These are phyloP conservation scores for Chauna torquata DNA, from an alignment of 2,113 vertebrate species.

Conservation along the genomic window DNA sequence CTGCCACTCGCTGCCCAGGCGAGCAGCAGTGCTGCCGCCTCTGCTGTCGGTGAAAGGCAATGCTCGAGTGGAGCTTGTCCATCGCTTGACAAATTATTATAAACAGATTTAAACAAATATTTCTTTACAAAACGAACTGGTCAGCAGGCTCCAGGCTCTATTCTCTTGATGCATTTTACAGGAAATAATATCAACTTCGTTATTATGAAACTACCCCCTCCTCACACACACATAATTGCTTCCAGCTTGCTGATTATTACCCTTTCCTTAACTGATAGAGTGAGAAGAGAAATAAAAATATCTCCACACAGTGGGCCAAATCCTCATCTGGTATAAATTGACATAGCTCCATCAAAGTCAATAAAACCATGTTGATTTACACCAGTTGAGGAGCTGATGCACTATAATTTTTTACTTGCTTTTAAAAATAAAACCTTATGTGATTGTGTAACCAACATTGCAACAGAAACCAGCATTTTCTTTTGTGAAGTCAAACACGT, in stretches of 20 bases:
- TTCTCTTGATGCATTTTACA: conserved; percentile 68
- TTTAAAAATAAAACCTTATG: conserved; percentile 68
- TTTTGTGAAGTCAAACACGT: conserved; percentile 48
- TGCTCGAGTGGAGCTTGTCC: background rate
- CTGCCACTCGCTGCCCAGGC: background rate
- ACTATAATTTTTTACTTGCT: conserved; percentile 56
- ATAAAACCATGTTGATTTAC: conserved; percentile 65
- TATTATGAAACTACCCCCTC: conserved; percentile 71
- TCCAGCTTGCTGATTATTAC: conserved; percentile 69
- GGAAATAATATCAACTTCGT: conserved; percentile 69
- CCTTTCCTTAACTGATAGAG: conserved; percentile 67
- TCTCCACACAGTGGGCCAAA: conserved; percentile 61
- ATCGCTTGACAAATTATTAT: conserved; percentile 45
- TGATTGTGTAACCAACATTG: conserved; percentile 62
- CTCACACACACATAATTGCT: conserved; percentile 61
- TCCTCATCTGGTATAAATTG: conserved; percentile 68
- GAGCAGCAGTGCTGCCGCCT: background rate
- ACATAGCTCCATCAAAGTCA: conserved; percentile 67
- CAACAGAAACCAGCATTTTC: conserved; percentile 50
- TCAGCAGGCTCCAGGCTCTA: conserved; percentile 54
- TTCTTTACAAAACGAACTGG: conserved; percentile 58
- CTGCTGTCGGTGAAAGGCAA: conserved; percentile 8
- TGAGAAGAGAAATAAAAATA: conserved; percentile 62
- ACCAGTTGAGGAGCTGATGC: conserved; percentile 54
- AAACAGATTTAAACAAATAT: conserved; percentile 54